These are phyloP conservation scores for Tetraneura akinire DNA, from an alignment of 1,140 invertebrate species.

Conservation along the genomic window DNA sequence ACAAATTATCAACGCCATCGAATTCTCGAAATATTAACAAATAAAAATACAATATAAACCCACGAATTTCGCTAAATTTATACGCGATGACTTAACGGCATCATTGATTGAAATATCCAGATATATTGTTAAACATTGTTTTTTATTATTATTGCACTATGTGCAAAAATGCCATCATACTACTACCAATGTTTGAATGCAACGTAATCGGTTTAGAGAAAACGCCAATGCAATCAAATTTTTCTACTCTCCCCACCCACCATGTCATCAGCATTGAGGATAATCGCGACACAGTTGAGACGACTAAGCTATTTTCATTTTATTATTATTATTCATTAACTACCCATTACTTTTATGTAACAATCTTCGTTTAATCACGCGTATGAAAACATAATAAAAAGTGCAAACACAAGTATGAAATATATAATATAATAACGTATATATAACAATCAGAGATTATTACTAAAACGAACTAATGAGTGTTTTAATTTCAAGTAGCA, in stretches of 20 bases:
- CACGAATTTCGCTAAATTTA: not conserved
- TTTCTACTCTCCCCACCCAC: constrained; percentile 2
- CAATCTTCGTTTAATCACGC: not conserved
- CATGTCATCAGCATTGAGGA: constrained; percentile 2
- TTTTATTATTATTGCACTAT: not conserved
- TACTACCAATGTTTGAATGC: not conserved
- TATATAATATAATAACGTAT: too few species aligned
- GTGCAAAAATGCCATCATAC: not conserved
- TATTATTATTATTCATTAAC: constrained; percentile 43
- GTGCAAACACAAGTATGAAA: constrained; percentile 28
- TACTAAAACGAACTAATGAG: not conserved
- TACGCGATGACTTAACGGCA: not conserved
- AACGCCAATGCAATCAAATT: constrained; percentile 22
- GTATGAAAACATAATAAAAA: constrained; percentile 22
- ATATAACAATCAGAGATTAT: constrained; percentile 29
- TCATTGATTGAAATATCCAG: not conserved
- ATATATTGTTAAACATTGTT: not conserved
- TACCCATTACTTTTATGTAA: constrained; percentile 25
- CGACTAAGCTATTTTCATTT: constrained; percentile 27
- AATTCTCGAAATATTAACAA: too few species aligned
- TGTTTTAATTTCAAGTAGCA: not conserved
- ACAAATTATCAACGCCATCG: too few species aligned
- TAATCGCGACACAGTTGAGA: constrained; percentile 19
- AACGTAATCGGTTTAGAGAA: constrained; percentile 21
- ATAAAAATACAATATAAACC: too few species aligned